phyloP scores from a whole-genome alignment of 2,113 vertebrate species.

The Eonycteris spelaea region DNA sequence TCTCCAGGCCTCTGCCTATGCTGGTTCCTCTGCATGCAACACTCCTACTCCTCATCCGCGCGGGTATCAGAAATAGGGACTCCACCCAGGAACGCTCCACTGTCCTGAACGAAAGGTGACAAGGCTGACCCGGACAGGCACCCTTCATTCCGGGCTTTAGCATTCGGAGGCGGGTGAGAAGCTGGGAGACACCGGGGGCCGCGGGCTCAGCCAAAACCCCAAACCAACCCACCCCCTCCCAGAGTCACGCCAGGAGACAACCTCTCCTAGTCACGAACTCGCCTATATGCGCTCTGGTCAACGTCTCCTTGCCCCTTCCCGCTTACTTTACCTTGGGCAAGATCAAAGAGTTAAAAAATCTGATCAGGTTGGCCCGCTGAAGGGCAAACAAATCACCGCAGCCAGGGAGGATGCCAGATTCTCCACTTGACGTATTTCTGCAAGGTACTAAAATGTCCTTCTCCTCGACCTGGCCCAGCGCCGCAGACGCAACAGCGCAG shows the following conservation, averaged over 20 bases:
- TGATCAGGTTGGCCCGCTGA: no score
- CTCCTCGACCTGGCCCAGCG: neutral
- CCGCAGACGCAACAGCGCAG: neutral
- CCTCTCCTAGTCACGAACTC: neutral
- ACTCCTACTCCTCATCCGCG: neutral
- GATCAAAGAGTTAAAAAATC: neutral
- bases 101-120: neutral
- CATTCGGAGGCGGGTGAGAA: neutral
- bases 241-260: neutral
- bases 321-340: neutral
- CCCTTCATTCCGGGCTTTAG: neutral
- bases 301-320: neutral
- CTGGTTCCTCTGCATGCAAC: neutral
- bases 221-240: neutral
- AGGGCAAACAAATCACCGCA: neutral
- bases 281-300: neutral
- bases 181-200: neutral
- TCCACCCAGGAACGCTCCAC: neutral
- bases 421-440: neutral
- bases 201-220: neutral
- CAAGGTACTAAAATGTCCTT: neutral
- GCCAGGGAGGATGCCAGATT: neutral
- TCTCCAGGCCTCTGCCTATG: neutral
- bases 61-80: neutral
- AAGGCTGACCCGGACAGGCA: neutral